Evolutionary conservation across 2,797 vertebrate species (phyloP), one percentile per base, ranked within the genome.

Genomic region (Micropoecilia bifurca): DNA sequence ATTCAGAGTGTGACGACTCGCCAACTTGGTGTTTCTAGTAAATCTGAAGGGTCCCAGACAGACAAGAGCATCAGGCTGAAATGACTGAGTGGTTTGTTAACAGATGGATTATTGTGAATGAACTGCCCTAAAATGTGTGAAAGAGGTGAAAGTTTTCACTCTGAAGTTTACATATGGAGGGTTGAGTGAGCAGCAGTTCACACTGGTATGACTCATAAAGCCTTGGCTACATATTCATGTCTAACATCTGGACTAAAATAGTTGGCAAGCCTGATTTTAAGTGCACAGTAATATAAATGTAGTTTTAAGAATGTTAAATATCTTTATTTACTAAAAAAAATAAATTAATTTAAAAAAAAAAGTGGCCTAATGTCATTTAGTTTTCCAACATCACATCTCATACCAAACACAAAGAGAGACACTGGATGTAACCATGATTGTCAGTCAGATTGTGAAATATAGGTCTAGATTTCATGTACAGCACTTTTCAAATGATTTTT

Each of bases 21-120:
- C 66, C n/a, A 1, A 7, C 25, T 10, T 36, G 71, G 22, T 0
- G 25, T 63, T 72, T n/a, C 69, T 22, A 18, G 72, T 30, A 80
- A 86, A 74, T 7, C 10, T 0, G 77, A 71, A 77, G 36, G 84
- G 72, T 41, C 77, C 5, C 78, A 73, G 2, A 50, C 46, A 25
- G 76, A 77, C 2, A 43, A 16, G 43, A 47, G 50, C 59, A 61
- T 53, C 80, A 81, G 59, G 36, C 5, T 41, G 36, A 43, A 41
- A 14, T 43, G 63, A 66, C n/a, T 28, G 8, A n/a, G 12, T 25
- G 41, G 39, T 68, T 9, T 13, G 66, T n/a, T 69, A 69, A 13
- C 39, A 43, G 6, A 43, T 43, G 39, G 39, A 41, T 50, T 2
- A 45, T 28, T 87, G 48, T 78, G 48, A 53, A 36, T 6, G 80